Conservation (phyloP, 2,797 vertebrate genomes). For the Rhabdophis nuchalis region DNA sequence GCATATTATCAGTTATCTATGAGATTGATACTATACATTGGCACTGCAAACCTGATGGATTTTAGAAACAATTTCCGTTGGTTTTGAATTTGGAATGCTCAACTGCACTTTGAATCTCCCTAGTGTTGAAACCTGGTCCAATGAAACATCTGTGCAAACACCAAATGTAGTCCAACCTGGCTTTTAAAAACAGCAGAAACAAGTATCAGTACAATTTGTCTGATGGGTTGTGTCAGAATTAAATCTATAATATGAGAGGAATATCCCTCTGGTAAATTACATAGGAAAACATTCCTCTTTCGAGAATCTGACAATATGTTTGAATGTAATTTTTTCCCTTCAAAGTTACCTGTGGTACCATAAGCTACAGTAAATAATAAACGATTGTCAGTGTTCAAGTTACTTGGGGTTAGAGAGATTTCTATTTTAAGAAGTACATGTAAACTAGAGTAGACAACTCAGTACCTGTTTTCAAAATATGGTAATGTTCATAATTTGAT, state of each 20-base stretch:
- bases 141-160: slow-evolving; percentile 39
- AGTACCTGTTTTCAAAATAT: not conserved
- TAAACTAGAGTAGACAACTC: not conserved
- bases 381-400: slow-evolving; percentile 30
- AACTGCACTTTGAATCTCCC: slow-evolving; percentile 27
- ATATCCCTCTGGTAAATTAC: slow-evolving; percentile 38
- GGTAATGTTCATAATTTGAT: not conserved
- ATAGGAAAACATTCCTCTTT: slow-evolving; percentile 56
- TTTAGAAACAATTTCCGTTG: slow-evolving; percentile 50
- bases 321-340: slow-evolving; percentile 10
- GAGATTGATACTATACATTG: slow-evolving; percentile 32
- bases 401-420: not conserved
- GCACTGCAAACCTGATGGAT: slow-evolving; percentile 42
- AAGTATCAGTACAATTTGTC: slow-evolving; percentile 37
- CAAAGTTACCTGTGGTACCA: not conserved
- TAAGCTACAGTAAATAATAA: not conserved
- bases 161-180: slow-evolving; percentile 25
- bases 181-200: slow-evolving; percentile 35
- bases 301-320: slow-evolving; percentile 35
- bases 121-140: slow-evolving; percentile 30
- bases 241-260: slow-evolving; percentile 45
- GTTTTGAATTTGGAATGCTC: slow-evolving; percentile 31
- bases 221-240: slow-evolving; percentile 15
- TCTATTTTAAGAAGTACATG: not conserved
- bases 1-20: slow-evolving; percentile 28